Evolutionary conservation across 2,888 invertebrate species (phyloP), one percentile per base, ranked within the genome.

Genomic region (Callosobruchus maculatus): DNA sequence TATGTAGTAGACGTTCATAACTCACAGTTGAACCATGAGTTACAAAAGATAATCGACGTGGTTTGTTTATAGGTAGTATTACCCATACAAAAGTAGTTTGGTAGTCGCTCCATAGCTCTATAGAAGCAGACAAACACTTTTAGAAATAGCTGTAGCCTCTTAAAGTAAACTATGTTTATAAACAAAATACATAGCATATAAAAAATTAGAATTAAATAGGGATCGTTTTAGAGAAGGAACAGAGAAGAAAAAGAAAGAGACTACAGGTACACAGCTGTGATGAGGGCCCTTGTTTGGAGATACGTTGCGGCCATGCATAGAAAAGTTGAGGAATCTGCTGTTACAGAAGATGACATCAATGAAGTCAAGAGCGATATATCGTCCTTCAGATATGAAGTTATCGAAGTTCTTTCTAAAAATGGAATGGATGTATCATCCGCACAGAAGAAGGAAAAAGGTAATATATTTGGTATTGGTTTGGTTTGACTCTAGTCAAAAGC

Each of bases 361-460:
- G 98, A 98, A 87, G 92, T 98, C 31, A 98, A 98, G 86, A 94
- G 95, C 81, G 98, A 98, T 82, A 94, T 98, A 68, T 96, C 97
- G 0, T 92, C 97, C 0, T 93, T 98, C 89, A 91, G 97, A 79
- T 98, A 95, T 84, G 97, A 98, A 85, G 90, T 98, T 79, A 88
- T 98, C 0, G 97, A 97, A 81, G 94, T 98, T 49, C 91, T 98
- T 71, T 92, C 93, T 78, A 93, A 91, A 84, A 97, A 96, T 83
- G 97, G 97, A 68, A 93, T 96, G 93, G 94, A 96, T 84, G 92
- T 94, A 0, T 92, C 93, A 0, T 91, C 90, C 68, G 93, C 92
- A 21, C 91, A 93, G 77, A 91, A 90, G 71, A 93, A 92, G 82
- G 94, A 94, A 82, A 93, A 93, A 86, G 90, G 94, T 94, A 84